A percentile compares a stretch with the other conserved stretches of the same genome.
Evolutionary conservation across 1,140 invertebrate genomes (phyloP).

Genomic region (Solenopsis invicta): DNA sequence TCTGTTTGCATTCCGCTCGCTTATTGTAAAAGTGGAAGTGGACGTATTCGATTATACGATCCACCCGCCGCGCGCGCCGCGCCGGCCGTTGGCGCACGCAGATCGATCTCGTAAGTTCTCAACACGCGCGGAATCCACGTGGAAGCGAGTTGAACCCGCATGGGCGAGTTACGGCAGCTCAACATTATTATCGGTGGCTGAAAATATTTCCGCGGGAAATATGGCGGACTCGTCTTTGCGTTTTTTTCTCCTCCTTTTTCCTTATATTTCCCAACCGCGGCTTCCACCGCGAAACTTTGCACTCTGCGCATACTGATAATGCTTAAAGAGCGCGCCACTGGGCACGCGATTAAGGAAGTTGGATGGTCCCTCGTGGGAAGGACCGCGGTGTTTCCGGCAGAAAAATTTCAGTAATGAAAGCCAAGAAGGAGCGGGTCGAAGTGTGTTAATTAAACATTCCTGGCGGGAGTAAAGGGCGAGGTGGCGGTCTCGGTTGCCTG

Average conservation of each 20-base stretch:
- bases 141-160: slow-evolving; percentile 4
- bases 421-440: slow-evolving; percentile 68
- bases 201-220: slow-evolving; percentile 58
- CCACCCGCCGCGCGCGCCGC: too few relatives aligned
- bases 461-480: slow-evolving; percentile 56
- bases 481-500: slow-evolving; percentile 54
- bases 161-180: slow-evolving; percentile 29
- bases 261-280: slow-evolving; percentile 40
- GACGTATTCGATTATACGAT: slow-evolving; percentile 21
- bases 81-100: neutral
- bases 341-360: slow-evolving; percentile 72
- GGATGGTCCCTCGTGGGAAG: slow-evolving; percentile 62
- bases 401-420: slow-evolving; percentile 75
- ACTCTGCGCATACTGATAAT: slow-evolving; percentile 68
- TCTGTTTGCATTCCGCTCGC: slow-evolving; percentile 33
- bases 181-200: slow-evolving; percentile 43
- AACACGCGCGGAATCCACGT: slow-evolving; percentile 48
- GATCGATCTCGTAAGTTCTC: slow-evolving; percentile 49
- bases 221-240: slow-evolving; percentile 9
- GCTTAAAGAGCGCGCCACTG: slow-evolving; percentile 65
- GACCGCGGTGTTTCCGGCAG: slow-evolving; percentile 59
- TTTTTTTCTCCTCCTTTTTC: neutral
- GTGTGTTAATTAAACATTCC: slow-evolving; percentile 77
- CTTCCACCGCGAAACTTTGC: slow-evolving; percentile 59
- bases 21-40: slow-evolving; percentile 29